These are phyloP conservation scores for Petromus typicus DNA, from an alignment of 2,113 vertebrate species.

Conservation along the genomic window DNA sequence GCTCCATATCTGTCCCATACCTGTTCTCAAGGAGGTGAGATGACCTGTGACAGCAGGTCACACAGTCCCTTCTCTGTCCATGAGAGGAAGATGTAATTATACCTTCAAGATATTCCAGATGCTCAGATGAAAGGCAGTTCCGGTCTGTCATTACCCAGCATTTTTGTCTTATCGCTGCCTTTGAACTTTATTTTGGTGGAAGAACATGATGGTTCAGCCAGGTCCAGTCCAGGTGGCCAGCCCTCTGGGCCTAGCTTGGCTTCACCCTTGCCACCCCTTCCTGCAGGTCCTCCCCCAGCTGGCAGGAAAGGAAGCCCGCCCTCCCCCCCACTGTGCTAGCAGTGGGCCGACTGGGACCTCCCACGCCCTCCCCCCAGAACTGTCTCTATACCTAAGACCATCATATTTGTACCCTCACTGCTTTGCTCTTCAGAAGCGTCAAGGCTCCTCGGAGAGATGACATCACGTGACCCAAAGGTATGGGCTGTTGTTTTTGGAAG, in stretches of 20 bases:
- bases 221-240: not conserved
- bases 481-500: not conserved
- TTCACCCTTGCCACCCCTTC: not conserved
- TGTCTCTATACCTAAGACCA: not conserved
- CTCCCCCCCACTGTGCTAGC: not conserved
- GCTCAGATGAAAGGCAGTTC: slow-evolving; percentile 67
- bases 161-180: slow-evolving; percentile 60
- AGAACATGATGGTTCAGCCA: not conserved
- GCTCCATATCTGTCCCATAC: not conserved
- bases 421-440: not conserved
- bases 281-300: not conserved
- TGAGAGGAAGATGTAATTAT: slow-evolving; percentile 62
- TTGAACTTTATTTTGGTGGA: slow-evolving; percentile 74
- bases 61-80: not conserved
- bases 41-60: slow-evolving; percentile 22
- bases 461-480: not conserved
- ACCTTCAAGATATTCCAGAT: slow-evolving; percentile 45
- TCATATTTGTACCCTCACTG: not conserved
- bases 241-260: not conserved
- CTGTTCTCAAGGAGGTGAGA: not conserved
- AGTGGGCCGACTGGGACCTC: not conserved
- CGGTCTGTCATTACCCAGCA: slow-evolving; percentile 55
- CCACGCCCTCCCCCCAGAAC: accelerated
- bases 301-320: not conserved
- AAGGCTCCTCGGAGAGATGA: not conserved